Evolutionary conservation across 1,140 invertebrate species (phyloP).

Genomic region (Oreohelix idahoensis): DNA sequence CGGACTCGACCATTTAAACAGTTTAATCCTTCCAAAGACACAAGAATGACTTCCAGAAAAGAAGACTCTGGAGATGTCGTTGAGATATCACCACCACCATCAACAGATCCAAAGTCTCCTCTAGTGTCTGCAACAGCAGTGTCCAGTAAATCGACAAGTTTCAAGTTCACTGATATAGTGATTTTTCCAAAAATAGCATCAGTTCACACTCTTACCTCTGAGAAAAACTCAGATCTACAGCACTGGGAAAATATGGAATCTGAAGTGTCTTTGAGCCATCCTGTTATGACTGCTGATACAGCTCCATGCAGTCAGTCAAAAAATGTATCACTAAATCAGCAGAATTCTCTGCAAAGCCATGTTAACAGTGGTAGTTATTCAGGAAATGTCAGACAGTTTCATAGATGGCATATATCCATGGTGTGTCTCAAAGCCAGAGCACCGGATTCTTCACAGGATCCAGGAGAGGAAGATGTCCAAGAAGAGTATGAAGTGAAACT

Average conservation of each 20-base stretch:
- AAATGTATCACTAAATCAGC: background rate
- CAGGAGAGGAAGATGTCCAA: no score
- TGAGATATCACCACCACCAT: background rate
- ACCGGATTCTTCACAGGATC: constrained; percentile 32
- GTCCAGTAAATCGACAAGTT: background rate
- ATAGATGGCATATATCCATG: constrained; percentile 64
- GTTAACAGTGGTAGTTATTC: background rate
- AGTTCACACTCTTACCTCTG: background rate
- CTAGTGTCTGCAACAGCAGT: background rate
- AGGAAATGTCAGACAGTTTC: background rate
- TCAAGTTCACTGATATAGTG: background rate
- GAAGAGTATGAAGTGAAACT: constrained; percentile 63
- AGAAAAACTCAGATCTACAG: background rate
- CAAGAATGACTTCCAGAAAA: no score
- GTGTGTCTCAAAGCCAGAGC: constrained; percentile 62
- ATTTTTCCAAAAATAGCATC: background rate
- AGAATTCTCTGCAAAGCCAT: background rate
- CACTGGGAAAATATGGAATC: background rate
- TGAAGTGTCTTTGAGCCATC: background rate
- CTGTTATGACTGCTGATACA: background rate
- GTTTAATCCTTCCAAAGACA: background rate
- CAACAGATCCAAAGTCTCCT: background rate
- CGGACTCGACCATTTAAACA: constrained; percentile 29
- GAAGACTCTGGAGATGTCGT: background rate
- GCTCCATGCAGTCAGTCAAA: background rate